Base-by-base conservation (phyloP, 2,797 vertebrate species). In the Onychomys arenicola region DNA sequence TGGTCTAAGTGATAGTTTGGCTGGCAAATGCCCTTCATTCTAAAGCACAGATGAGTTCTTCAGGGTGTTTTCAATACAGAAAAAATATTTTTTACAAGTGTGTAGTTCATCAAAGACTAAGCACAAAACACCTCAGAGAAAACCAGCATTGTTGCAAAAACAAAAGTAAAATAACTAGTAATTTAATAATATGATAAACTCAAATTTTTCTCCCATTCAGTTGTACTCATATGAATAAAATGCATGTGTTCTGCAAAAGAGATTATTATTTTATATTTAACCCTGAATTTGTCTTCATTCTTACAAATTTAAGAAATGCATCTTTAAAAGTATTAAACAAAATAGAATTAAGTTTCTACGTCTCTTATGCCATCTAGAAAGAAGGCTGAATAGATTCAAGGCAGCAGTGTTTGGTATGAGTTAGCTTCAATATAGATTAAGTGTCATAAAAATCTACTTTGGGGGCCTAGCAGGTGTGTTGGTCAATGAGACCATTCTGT, bases 301-400 rank as follows among this genome's bases (percentile, higher is more conserved):
- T 78, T 16, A 90, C 23, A 73, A 75, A 92, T 69, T 75, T 93
- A n/a, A 88, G 55, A 82, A 91, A 89, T 34, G 43, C 25, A 21
- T n/a, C 65, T 89, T 49, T 37, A 49, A 59, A 65, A 84, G n/a
- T 55, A 52, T 27, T 71, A 80, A 59, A 61, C 37, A 63, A 16
- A 80, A 37, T 40, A 94, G 55, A 75, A 69, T 40, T 57, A 85
- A 69, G 40, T 57, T 57, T 67, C n/a, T 49, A 27, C 49, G 19
- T 25, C 37, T 76, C 40, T 61, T 63, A 49, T 23, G 11, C n/a
- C 21, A 73, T 69, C 37, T 52, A 71, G 11, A 52, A 40, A 78
- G 43, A 17, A 78, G 63, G 27, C 6, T 59, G 1, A 5, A 49
- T 29, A 84, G 13, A 55, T 84, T 57, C 16, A 59, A 81, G 17